These are phyloP conservation scores for Sula dactylatra DNA, from an alignment of 2,113 vertebrate genomes.

Conservation along the genomic window DNA sequence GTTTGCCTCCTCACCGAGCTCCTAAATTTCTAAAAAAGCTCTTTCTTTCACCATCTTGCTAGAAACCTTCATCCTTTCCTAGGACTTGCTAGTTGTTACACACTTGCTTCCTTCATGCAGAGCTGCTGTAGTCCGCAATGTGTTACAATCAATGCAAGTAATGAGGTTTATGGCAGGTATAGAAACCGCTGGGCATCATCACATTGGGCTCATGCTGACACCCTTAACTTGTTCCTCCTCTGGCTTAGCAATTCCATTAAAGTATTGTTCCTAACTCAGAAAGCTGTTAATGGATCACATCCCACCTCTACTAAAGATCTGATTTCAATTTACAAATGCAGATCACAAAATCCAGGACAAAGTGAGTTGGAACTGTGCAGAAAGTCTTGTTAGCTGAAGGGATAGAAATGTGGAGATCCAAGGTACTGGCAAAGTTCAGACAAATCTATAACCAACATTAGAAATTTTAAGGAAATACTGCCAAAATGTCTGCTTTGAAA, in stretches of 20 bases:
- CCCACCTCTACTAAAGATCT: background rate
- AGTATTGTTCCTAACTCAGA: background rate
- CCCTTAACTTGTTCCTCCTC: background rate
- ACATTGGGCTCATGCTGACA: background rate
- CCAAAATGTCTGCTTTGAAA: background rate
- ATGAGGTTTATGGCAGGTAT: conserved; percentile 38
- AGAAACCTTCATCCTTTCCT: background rate
- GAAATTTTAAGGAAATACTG: background rate
- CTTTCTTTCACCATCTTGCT: background rate
- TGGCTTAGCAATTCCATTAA: background rate
- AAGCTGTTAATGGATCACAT: conserved; percentile 1
- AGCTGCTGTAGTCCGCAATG: background rate
- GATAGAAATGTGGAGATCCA: background rate
- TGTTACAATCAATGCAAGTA: background rate
- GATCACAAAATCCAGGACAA: background rate
- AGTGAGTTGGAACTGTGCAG: background rate
- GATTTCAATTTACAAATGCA: conserved; percentile 5
- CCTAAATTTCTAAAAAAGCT: background rate
- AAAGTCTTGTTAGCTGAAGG: background rate
- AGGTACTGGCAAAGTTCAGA: background rate
- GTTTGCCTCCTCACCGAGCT: background rate
- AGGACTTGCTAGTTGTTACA: background rate
- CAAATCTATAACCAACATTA: background rate
- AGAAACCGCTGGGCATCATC: background rate
- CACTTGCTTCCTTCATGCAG: background rate